A percentile compares a stretch with the other conserved stretches of the same genome.
Conservation (phyloP, 2,888 invertebrate species). For the Acanthococcus lagerstroemiae region DNA sequence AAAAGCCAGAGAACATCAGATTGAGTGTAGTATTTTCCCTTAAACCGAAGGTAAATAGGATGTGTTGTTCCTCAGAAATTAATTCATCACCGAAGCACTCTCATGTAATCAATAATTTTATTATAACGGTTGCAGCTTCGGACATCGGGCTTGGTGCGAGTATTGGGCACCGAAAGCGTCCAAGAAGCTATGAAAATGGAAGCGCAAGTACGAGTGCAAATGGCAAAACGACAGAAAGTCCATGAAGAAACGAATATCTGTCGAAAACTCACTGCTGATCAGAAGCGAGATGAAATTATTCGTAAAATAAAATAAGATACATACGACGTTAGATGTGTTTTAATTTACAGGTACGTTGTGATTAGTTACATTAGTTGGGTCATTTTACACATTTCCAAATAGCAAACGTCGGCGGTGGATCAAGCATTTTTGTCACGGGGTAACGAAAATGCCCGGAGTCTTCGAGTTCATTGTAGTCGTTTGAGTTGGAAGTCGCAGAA, state of each 20-base stretch:
- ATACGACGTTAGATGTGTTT: constrained; percentile 71
- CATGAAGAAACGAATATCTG: constrained; percentile 93
- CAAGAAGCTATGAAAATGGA: constrained; percentile 99
- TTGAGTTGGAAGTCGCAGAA: too few relatives aligned
- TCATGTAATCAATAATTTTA: background rate
- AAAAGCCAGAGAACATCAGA: constrained; percentile 94
- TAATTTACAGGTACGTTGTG: constrained; percentile 81
- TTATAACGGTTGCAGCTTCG: constrained; percentile 48
- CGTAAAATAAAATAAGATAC: constrained; percentile 87
- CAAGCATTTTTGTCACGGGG: too few relatives aligned
- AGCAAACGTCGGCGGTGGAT: too few relatives aligned
- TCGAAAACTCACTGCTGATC: constrained; percentile 83
- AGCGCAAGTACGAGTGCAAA: constrained; percentile 94
- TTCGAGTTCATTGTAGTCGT: too few relatives aligned
- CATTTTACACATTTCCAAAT: too few relatives aligned
- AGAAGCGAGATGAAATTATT: constrained; percentile 82
- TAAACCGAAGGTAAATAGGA: constrained; percentile 79
- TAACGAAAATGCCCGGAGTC: too few relatives aligned
- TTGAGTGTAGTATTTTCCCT: constrained; percentile 90
- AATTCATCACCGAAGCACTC: background rate
- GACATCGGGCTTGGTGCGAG: constrained; percentile 97
- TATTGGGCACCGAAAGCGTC: constrained; percentile 92
- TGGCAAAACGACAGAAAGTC: constrained; percentile 88
- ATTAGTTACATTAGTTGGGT: too few relatives aligned
- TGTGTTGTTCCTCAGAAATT: background rate